Evolutionary conservation across 2,797 vertebrate species (phyloP), one percentile per base, ranked within the genome.

Genomic region (Sebastes nivosus): DNA sequence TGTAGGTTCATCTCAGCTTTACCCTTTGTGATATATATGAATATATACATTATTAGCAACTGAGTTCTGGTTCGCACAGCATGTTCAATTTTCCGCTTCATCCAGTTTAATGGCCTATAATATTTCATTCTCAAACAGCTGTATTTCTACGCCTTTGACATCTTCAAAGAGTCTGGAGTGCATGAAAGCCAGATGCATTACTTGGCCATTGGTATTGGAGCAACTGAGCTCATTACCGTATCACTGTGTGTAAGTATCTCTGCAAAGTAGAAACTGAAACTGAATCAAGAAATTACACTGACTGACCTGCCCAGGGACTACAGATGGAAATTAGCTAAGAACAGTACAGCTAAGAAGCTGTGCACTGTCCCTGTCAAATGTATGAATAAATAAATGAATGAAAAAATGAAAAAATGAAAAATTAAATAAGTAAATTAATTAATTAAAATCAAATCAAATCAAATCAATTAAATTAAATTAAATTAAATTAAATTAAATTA

Each of bases 131-230:
- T 79, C 25, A 34, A 66, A 1, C 85, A 97, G 96, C 93, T 97
- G 78, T 96, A 96, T 79, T 96, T 94, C 87, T 97, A 97, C 6
- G 94, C 95, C 34, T 97, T 96, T 69, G 92, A 88, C 73, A 88
- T 96, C 80, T 97, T 97, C 81, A 82, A 67, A 12, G 92, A 95
- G 73, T 95, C 95, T 32, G 96, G 96, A 58, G 93, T 97, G 8
- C 77, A 93, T 2, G 77, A 93, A 57, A 57, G 65, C 30, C 91
- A 95, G 91, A 95, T 86, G 70, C 95, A 88, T 55, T 96, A 97
- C 63, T 77, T 96, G 24, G 94, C 95, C 10, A 90, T 96, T 22
- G 96, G 95, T 22, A 46, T 94, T 25, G 96, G 96, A 68, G 84
- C 90, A 13, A 92, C 92, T 0, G 96, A 97, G 82, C 89, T 97